These are phyloP conservation scores for Dilophus febrilis DNA, from an alignment of 2,888 invertebrate species.

Conservation along the genomic window DNA sequence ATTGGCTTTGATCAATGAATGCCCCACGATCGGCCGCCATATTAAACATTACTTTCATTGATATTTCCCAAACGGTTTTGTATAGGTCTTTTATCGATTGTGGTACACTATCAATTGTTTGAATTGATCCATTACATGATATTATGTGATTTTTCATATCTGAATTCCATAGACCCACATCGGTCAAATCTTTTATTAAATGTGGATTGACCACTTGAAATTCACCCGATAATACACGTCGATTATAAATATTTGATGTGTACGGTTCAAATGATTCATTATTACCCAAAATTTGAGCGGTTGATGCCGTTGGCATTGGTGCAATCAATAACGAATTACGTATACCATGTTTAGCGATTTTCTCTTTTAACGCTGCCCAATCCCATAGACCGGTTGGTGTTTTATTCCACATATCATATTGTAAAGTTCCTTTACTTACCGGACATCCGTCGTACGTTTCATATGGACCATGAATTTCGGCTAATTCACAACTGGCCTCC, in stretches of 20 bases:
- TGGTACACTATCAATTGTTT: constrained; percentile 71
- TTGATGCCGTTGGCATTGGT: constrained; percentile 98
- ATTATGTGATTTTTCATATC: constrained; percentile 91
- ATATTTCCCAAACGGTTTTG: constrained; percentile 95
- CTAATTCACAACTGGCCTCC: constrained; percentile 89
- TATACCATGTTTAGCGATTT: constrained; percentile 76
- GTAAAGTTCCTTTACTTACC: constrained; percentile 85
- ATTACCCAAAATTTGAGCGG: constrained; percentile 97
- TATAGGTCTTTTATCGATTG: constrained; percentile 71
- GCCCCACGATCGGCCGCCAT: constrained; percentile 98
- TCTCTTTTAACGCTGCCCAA: constrained; percentile 66
- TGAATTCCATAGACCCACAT: constrained; percentile 81
- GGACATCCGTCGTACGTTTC: constrained; percentile 85
- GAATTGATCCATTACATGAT: constrained; percentile 81
- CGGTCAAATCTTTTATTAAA: constrained; percentile 80
- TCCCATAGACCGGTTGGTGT: constrained; percentile 76
- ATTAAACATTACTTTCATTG: constrained; percentile 78
- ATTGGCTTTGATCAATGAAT: constrained; percentile 97
- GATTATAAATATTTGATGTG: constrained; percentile 89
- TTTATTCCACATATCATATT: constrained; percentile 96
- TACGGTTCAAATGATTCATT: constrained; percentile 98
- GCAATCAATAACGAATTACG: constrained; percentile 87
- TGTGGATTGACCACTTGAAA: constrained; percentile 95
- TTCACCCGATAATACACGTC: constrained; percentile 89
- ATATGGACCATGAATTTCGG: constrained; percentile 69